phyloP scores from a whole-genome alignment of 2,888 invertebrate genomes.

The Cyclophora punctaria region DNA sequence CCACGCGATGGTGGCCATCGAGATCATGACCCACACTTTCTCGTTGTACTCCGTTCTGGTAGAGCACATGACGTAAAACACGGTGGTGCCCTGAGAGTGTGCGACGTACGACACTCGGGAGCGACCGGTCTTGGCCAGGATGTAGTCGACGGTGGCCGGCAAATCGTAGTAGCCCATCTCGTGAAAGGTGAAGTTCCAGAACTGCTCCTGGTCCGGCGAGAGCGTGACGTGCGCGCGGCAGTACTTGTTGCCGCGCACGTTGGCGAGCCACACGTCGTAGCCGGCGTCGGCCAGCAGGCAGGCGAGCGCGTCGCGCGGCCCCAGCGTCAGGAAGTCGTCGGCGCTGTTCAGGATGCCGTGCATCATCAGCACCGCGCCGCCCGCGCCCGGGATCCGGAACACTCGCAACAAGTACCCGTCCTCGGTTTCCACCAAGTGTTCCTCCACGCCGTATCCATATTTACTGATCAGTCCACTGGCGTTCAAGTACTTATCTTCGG shows the following conservation, averaged over 20 bases:
- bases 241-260: constrained; percentile 82
- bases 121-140: constrained; percentile 66
- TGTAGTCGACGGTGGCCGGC: constrained; percentile 82
- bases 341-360: constrained; percentile 83
- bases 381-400: constrained; percentile 14
- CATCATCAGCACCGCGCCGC: constrained; percentile 76
- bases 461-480: constrained; percentile 12
- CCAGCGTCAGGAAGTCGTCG: constrained; percentile 80
- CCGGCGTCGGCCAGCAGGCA: constrained; percentile 75
- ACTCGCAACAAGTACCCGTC: constrained; percentile 25
- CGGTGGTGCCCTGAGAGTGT: constrained; percentile 82
- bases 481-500: constrained; percentile 15
- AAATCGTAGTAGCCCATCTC: constrained; percentile 83
- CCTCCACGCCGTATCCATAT: constrained; percentile 11
- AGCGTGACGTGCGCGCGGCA: constrained; percentile 55
- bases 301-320: constrained; percentile 68
- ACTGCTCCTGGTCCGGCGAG: constrained; percentile 37
- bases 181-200: constrained; percentile 82
- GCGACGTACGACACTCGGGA: constrained; percentile 79
- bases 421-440: constrained; percentile 17
- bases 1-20: constrained; percentile 77
- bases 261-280: constrained; percentile 85
- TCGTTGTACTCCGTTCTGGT: constrained; percentile 74
- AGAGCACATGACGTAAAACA: constrained; percentile 77
- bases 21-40: constrained; percentile 74